phyloP scores from a whole-genome alignment of 92 coral and sea anemone species.

The Zoanthus solanderi region DNA sequence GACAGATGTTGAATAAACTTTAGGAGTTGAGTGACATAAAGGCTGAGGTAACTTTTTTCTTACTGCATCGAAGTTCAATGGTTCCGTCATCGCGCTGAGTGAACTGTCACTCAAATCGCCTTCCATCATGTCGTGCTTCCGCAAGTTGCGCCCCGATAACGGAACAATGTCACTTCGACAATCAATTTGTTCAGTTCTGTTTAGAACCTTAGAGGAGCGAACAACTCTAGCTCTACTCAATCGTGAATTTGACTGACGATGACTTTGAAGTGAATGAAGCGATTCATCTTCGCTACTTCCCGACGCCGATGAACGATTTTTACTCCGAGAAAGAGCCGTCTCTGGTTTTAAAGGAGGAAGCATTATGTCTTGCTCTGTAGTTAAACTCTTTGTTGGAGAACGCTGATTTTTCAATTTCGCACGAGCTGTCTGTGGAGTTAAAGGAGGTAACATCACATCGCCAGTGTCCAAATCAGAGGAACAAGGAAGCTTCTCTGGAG shows the following conservation, averaged over 20 bases:
- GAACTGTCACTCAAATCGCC: constrained; percentile 90
- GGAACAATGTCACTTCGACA: constrained; percentile 79
- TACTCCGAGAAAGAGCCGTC: constrained; percentile 38
- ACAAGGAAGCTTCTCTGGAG: constrained; percentile 11
- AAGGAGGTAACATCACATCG: constrained; percentile 31
- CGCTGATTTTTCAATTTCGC: constrained; percentile 61
- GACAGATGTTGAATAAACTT: constrained; percentile 56
- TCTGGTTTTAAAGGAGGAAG: constrained; percentile 85
- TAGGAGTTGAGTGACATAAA: constrained; percentile 44
- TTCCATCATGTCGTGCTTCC: constrained; percentile 34
- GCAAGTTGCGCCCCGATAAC: constrained; percentile 32
- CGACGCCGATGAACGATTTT: constrained; percentile 15
- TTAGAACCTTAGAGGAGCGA: constrained; percentile 71
- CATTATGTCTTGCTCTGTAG: constrained; percentile 66
- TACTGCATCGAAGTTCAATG: constrained; percentile 61
- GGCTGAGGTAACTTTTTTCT: constrained; percentile 36
- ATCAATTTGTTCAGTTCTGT: constrained; percentile 61
- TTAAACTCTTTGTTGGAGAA: constrained; percentile 58
- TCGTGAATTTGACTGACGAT: constrained; percentile 68
- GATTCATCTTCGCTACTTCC: constrained; percentile 48
- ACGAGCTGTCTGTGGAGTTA: constrained; percentile 58
- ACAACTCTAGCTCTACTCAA: constrained; percentile 77
- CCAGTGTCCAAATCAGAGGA: not conserved
- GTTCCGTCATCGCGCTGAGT: constrained; percentile 85
- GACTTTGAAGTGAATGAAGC: not conserved